Percentiles rank a stretch among this genome's conserved stretches.
Conservation (phyloP, 2,888 invertebrate species). For the Ochropleura leucogaster region DNA sequence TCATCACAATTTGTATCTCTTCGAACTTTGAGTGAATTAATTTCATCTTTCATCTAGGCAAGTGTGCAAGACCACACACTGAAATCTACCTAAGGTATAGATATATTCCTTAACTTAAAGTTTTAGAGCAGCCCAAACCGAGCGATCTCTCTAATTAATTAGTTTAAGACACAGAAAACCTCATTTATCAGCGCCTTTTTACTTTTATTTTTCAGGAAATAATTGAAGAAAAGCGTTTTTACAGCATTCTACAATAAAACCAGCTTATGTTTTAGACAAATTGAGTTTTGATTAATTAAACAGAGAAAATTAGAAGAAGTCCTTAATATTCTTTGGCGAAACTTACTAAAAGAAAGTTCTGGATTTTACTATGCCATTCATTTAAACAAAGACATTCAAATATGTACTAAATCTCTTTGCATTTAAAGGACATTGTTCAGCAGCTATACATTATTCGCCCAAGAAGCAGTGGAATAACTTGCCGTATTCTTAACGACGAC, state of each 20-base stretch:
- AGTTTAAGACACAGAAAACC: conserved; percentile 48
- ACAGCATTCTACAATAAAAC: conserved; percentile 25
- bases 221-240: conserved; percentile 48
- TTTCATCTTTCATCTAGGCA: too few species aligned
- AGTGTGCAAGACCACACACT: too few species aligned
- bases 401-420: too few species aligned
- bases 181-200: conserved; percentile 62
- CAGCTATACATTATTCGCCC: not conserved
- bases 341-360: not conserved
- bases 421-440: not conserved
- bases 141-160: conserved; percentile 55
- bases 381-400: too few species aligned
- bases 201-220: conserved; percentile 49
- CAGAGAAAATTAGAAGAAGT: conserved; percentile 4
- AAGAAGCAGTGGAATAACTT: not conserved
- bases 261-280: conserved; percentile 47
- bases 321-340: conserved; percentile 24
- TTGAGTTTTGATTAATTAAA: conserved; percentile 51
- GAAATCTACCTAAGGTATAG: too few species aligned
- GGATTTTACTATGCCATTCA: not conserved
- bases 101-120: not conserved
- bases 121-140: conserved; percentile 31
- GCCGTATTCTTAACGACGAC: not conserved
- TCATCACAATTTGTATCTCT: too few species aligned
- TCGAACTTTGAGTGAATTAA: too few species aligned